Percentiles rank a stretch among this genome's conserved stretches.
phyloP scores from a whole-genome alignment of 2,888 invertebrate species.

The Coleophora deauratella region DNA sequence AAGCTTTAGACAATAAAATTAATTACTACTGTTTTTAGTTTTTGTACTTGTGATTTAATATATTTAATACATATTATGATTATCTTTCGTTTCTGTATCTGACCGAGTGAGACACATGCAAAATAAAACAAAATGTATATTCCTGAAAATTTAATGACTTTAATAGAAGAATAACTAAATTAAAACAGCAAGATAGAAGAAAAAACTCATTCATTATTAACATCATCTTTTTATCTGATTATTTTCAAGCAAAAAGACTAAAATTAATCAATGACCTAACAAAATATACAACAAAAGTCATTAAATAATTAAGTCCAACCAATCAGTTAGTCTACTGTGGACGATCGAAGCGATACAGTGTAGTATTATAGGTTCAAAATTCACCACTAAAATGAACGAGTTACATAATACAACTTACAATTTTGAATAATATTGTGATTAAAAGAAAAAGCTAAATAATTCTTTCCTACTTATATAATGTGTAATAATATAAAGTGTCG shows the following conservation, averaged over 20 bases:
- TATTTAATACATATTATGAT: too few relatives aligned
- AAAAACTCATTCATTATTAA: constrained; percentile 65
- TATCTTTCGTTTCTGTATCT: too few relatives aligned
- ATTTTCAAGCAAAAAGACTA: constrained; percentile 64
- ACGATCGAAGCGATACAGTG: constrained; percentile 52
- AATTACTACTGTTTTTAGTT: too few relatives aligned
- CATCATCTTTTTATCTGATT: constrained; percentile 67
- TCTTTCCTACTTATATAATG: constrained; percentile 72
- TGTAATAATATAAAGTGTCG: constrained; percentile 74
- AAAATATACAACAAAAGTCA: constrained; percentile 76
- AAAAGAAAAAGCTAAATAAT: constrained; percentile 72
- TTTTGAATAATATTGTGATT: constrained; percentile 73
- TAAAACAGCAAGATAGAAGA: constrained; percentile 73
- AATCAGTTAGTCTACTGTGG: constrained; percentile 55
- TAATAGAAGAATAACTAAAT: constrained; percentile 74
- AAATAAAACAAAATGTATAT: constrained; percentile 42
- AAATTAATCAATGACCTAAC: constrained; percentile 75
- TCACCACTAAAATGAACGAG: constrained; percentile 63
- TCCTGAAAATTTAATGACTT: constrained; percentile 75
- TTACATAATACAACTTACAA: constrained; percentile 71
- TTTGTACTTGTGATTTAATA: too few relatives aligned
- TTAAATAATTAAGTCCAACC: constrained; percentile 71
- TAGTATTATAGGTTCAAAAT: constrained; percentile 43
- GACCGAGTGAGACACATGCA: neutral
- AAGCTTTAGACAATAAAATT: too few relatives aligned